Evolutionary conservation across 2,797 vertebrate genomes (phyloP), one percentile per base, ranked within the genome.

Genomic region (Phrynocephalus forsythii): DNA sequence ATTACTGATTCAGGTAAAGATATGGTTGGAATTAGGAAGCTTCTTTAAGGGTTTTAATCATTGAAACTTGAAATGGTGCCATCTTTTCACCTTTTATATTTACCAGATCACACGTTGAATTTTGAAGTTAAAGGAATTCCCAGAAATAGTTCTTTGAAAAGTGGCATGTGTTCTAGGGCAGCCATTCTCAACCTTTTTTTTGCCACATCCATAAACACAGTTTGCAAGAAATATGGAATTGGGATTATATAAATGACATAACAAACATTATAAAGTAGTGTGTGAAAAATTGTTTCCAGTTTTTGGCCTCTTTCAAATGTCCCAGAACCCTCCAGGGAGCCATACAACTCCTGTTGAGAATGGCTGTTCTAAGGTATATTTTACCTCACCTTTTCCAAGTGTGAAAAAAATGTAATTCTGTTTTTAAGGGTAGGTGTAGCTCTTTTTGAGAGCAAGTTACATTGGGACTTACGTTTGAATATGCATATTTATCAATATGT

Each of bases 41-140:
- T 63, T 63, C 10, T 63, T 20, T 63, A 20, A 18, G 60, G 18
- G 18, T 16, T 15, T 63, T 63, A 63, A 63, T 18, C 60, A 20
- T 63, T 63, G 5, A 15, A 63, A 63, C 15, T 83, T 94, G 94
- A 94, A 95, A 91, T 28, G 92, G 91, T 5, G 91, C 93, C 94
- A 93, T 6, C 89, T 95, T 95, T 93, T 94, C 95, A 95, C 94
- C 28, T 94, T 94, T 95, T 92, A 84, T 93, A 92, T 93, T 90
- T 94, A 87, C 76, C 90, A 95, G 82, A 94, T 44, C 87, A 92
- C 87, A 87, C 94, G 93, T 95, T 95, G 95, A 94, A 95, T 72
- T 89, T 94, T 86, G 92, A 75, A 92, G 83, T 90, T 94, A 0
- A 92, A 93, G 28, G 93, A 93, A 91, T 83, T 93, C 76, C 48